Conservation (phyloP, 2,888 invertebrate genomes). For the Trisateles emortualis region DNA sequence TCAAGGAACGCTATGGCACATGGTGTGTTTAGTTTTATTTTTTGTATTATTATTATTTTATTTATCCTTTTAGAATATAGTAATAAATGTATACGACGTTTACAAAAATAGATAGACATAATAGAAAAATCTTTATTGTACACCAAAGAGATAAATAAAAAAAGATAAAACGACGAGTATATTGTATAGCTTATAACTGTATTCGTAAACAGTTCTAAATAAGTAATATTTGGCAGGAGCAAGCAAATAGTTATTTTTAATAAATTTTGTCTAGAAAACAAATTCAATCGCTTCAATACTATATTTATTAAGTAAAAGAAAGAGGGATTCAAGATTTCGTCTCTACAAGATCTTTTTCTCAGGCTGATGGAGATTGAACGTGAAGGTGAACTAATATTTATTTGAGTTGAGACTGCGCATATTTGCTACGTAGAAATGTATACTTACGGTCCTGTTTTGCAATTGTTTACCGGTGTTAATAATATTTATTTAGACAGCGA, state of each 20-base stretch:
- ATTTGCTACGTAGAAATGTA: not conserved
- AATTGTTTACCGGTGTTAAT: not conserved
- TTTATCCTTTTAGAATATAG: no score
- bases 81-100: no score
- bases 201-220: conserved; percentile 49
- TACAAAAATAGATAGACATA: no score
- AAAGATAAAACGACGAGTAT: not conserved
- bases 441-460: conserved; percentile 5
- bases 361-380: conserved; percentile 68
- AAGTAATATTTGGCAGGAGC: conserved; percentile 6
- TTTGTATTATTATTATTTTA: no score
- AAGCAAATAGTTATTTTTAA: not conserved
- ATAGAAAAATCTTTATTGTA: no score
- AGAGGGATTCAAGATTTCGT: conserved; percentile 52
- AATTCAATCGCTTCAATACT: not conserved
- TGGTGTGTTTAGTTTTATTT: no score
- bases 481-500: conserved; percentile 26
- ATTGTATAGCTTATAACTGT: not conserved
- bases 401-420: not conserved
- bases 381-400: conserved; percentile 45
- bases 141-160: no score
- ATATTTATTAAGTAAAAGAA: not conserved
- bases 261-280: not conserved
- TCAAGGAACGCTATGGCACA: no score
- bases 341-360: conserved; percentile 50